A percentile compares a stretch with the other conserved stretches of the same genome.
Conservation (phyloP, 2,888 invertebrate genomes). For the Drosophila algonquin region DNA sequence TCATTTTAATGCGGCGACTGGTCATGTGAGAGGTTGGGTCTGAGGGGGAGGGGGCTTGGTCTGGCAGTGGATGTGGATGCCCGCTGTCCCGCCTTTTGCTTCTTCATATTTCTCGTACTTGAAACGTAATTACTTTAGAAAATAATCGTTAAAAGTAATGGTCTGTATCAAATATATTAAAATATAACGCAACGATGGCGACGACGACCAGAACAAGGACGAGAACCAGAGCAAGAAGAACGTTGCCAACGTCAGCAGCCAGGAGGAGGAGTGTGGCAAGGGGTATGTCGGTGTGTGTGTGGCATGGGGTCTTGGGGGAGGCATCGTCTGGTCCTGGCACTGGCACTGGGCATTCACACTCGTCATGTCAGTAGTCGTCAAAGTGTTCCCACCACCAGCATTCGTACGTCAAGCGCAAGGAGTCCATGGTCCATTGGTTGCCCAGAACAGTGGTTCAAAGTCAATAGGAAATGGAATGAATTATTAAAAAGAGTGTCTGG, state of each 20-base stretch:
- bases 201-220: slow-evolving; percentile 38
- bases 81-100: slow-evolving; percentile 51
- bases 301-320: background rate
- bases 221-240: slow-evolving; percentile 21
- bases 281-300: background rate
- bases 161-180: slow-evolving; percentile 83
- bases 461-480: background rate
- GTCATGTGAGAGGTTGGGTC: slow-evolving; percentile 58
- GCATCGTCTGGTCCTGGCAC: slow-evolving; percentile 16
- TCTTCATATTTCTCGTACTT: slow-evolving; percentile 79
- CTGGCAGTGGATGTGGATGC: slow-evolving; percentile 20
- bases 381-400: slow-evolving; percentile 52
- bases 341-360: slow-evolving; percentile 63
- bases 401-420: slow-evolving; percentile 65
- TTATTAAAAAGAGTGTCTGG: background rate
- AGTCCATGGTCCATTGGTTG: slow-evolving; percentile 66
- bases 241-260: slow-evolving; percentile 62
- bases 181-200: slow-evolving; percentile 76
- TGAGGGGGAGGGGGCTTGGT: too few relatives aligned
- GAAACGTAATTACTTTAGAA: slow-evolving; percentile 83
- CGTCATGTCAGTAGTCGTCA: slow-evolving; percentile 79
- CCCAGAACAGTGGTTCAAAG: slow-evolving; percentile 33
- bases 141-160: slow-evolving; percentile 83
- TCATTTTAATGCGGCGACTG: slow-evolving; percentile 72
- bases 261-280: background rate